Conservation (phyloP, 2,888 invertebrate genomes). For the Prionchulus punctatus region DNA sequence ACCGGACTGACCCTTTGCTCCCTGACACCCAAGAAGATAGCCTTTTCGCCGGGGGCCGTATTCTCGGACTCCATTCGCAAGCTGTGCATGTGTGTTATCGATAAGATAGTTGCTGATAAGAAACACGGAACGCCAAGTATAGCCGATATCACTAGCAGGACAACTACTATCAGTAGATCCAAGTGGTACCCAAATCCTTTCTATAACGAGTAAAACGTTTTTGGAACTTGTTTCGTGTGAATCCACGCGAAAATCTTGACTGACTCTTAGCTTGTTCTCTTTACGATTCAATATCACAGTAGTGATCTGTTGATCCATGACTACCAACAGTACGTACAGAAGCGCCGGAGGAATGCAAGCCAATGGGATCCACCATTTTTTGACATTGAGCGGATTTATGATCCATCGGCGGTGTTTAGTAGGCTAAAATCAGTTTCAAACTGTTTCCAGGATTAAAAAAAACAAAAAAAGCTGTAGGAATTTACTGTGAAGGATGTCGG, state of each 20-base stretch:
- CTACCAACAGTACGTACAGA: slow-evolving; percentile 37
- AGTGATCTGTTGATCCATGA: slow-evolving; percentile 41
- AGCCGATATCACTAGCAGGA: slow-evolving; percentile 66
- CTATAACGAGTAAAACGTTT: slow-evolving; percentile 40
- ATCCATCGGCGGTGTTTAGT: slow-evolving; percentile 44
- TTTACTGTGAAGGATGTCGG: neutral
- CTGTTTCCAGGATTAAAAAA: neutral
- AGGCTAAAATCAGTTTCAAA: slow-evolving; percentile 12
- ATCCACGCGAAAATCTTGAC: slow-evolving; percentile 1
- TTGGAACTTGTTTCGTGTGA: neutral
- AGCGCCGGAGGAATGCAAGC: slow-evolving; percentile 35
- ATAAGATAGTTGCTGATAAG: slow-evolving; percentile 80
- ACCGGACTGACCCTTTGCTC: slow-evolving; percentile 63
- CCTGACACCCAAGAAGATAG: slow-evolving; percentile 43
- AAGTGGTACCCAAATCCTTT: slow-evolving; percentile 89
- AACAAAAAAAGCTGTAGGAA: neutral
- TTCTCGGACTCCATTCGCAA: slow-evolving; percentile 61
- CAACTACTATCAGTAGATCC: slow-evolving; percentile 77
- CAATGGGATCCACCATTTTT: slow-evolving; percentile 28
- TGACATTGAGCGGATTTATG: slow-evolving; percentile 22
- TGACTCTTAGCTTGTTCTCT: slow-evolving; percentile 37
- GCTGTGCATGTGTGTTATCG: slow-evolving; percentile 79
- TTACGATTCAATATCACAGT: slow-evolving; percentile 39
- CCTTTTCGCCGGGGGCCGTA: slow-evolving; percentile 88
- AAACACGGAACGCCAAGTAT: slow-evolving; percentile 79